A percentile compares a stretch with the other conserved stretches of the same genome.
Evolutionary conservation across 2,113 vertebrate genomes (phyloP).

Genomic region (Aegotheles bennettii): DNA sequence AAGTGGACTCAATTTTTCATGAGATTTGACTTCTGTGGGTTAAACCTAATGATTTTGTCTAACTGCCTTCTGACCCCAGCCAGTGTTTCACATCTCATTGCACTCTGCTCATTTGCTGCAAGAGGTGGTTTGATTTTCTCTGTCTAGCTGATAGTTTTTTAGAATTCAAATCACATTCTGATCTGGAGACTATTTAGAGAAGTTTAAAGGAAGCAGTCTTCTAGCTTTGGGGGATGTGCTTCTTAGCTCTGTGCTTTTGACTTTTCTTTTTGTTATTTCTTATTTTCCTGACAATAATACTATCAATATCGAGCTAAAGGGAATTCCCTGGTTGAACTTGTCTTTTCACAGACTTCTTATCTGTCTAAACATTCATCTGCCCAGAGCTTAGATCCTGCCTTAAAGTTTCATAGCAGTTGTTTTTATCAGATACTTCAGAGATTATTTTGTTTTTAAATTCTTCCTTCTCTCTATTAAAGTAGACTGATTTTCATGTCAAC

Average conservation of each 20-base stretch:
- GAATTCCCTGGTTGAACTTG: slow-evolving; percentile 35
- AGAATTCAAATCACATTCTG: background rate
- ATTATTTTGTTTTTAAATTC: background rate
- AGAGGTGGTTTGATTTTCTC: background rate
- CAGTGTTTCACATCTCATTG: background rate
- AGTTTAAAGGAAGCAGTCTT: background rate
- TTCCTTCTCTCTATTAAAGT: background rate
- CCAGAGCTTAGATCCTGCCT: slow-evolving; percentile 1
- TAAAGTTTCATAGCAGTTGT: background rate
- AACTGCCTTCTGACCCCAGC: background rate
- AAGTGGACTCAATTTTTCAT: background rate
- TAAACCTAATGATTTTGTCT: background rate
- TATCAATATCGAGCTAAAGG: slow-evolving; percentile 35
- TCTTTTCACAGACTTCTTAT: slow-evolving; percentile 21
- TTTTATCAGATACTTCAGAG: background rate
- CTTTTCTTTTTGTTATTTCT: background rate
- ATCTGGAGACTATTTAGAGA: background rate
- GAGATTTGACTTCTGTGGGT: background rate
- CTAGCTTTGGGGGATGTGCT: background rate
- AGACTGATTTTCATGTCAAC: background rate
- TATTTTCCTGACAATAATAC: slow-evolving; percentile 11
- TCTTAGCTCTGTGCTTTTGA: background rate
- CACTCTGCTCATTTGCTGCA: background rate
- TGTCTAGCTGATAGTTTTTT: background rate
- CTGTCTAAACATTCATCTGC: slow-evolving; percentile 27